Conservation (phyloP, 2,888 invertebrate genomes). For the Scaptodrosophila latifasciaeformis region DNA sequence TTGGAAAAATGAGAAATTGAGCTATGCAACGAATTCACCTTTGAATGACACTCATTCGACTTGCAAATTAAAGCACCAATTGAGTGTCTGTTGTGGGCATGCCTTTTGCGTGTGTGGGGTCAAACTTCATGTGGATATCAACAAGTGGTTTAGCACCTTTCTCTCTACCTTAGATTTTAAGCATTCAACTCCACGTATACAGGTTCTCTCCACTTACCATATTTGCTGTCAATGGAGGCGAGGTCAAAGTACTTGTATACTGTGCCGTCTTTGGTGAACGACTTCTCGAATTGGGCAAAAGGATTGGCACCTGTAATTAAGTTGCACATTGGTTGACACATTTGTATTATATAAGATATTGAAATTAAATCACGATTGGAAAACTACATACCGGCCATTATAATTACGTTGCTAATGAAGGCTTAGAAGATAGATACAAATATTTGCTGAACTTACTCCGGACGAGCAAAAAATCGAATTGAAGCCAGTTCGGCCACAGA, state of each 20-base stretch:
- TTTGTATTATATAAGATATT: constrained; percentile 40
- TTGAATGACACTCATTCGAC: constrained; percentile 38
- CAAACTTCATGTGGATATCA: constrained; percentile 46
- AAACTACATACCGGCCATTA: constrained; percentile 58
- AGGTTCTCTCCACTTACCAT: constrained; percentile 80
- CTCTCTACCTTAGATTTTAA: not conserved
- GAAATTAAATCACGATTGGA: constrained; percentile 2
- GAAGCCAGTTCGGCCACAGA: too few relatives aligned
- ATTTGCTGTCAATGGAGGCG: constrained; percentile 82
- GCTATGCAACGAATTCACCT: constrained; percentile 25
- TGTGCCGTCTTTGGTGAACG: constrained; percentile 65
- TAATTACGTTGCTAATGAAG: constrained; percentile 19
- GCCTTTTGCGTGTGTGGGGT: constrained; percentile 25
- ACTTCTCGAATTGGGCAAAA: constrained; percentile 70
- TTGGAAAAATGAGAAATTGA: not conserved
- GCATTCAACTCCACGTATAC: constrained; percentile 35
- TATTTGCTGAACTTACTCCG: constrained; percentile 34
- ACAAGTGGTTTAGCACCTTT: constrained; percentile 13
- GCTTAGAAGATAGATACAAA: constrained; percentile 19
- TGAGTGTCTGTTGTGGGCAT: constrained; percentile 8
- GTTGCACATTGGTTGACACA: not conserved
- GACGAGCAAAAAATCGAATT: constrained; percentile 24
- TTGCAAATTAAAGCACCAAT: constrained; percentile 51
- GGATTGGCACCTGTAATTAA: constrained; percentile 63
- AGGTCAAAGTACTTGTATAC: constrained; percentile 87